These are phyloP conservation scores for Steinernema scapterisci DNA, from an alignment of 2,888 invertebrate genomes.

Conservation along the genomic window DNA sequence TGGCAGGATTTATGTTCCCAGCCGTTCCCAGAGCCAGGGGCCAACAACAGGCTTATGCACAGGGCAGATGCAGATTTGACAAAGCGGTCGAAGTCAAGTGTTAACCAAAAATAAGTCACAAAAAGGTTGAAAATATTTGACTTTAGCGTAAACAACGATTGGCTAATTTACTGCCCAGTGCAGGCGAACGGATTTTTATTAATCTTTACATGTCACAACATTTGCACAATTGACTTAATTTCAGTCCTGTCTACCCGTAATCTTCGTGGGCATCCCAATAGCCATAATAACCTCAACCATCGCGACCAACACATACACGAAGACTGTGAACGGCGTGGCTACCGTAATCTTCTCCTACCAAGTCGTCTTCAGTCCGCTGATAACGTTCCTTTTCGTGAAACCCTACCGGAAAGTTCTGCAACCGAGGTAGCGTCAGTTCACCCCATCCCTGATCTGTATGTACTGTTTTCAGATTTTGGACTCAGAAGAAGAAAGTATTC, in stretches of 20 bases:
- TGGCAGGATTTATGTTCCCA: too few relatives aligned
- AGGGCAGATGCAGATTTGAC: too few relatives aligned
- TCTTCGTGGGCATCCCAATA: conserved; percentile 35
- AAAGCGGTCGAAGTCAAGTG: too few relatives aligned
- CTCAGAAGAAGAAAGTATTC: conserved; percentile 11
- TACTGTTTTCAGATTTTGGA: conserved; percentile 22
- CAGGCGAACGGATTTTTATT: not conserved
- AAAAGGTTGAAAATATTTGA: too few relatives aligned
- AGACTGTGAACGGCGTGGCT: conserved; percentile 32
- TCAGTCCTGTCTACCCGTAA: conserved; percentile 32
- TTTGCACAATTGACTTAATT: conserved; percentile 12
- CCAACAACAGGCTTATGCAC: too few relatives aligned
- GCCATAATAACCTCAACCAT: conserved; percentile 31
- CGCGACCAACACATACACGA: conserved; percentile 31
- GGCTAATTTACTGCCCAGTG: too few relatives aligned
- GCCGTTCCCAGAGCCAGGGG: too few relatives aligned
- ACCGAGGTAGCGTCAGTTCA: not conserved
- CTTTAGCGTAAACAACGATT: too few relatives aligned
- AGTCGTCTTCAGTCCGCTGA: conserved; percentile 35
- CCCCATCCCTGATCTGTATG: not conserved
- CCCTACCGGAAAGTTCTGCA: conserved; percentile 33
- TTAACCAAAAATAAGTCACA: too few relatives aligned
- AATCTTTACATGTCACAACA: too few relatives aligned
- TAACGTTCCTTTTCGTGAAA: conserved; percentile 34
- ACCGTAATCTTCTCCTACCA: conserved; percentile 35